Base-by-base conservation (phyloP, 2,797 vertebrate species). In the Acanthis flammea region DNA sequence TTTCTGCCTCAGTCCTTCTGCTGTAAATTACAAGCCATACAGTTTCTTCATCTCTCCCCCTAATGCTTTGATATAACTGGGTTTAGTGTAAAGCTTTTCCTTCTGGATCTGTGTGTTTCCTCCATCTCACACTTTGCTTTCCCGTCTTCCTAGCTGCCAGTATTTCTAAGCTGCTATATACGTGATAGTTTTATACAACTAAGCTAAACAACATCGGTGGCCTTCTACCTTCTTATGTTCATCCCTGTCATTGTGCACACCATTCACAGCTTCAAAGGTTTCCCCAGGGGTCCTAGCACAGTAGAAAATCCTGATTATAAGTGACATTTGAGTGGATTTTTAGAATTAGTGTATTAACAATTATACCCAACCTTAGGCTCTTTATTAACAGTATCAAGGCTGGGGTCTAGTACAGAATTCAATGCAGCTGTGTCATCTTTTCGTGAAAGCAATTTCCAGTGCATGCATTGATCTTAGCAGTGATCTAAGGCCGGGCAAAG, bases 311-410 rank as follows among this genome's bases (percentile, higher is more conserved):
- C 97, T 98, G 97, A 98, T 98, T 97, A 97, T 98, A 98, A 98
- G 97, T 98, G 98, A 98, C 97, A 97, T 98, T 97, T 97, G 98
- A 98, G 98, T 98, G 97, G 98, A 98, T 97, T 97, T 98, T 97
- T 98, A 97, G 97, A 98, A 98, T 98, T 98, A 98, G 98, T 98
- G 97, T 98, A 98, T 98, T 98, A 97, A 98, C 97, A 98, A 98
- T 98, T 98, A 98, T 97, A 97, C 97, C 96, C 96, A 98, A 97
- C 97, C 97, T 96, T 97, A 97, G 97, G 92, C 95, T 98, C 94
- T 98, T 98, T 98, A 98, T 98, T 98, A 98, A 97, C 96, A 97
- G 96, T 95, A 96, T 97, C 92, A 97, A 97, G 97, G 96, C 95
- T 96, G 94, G 81, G 78, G 78, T 92, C 94, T 91, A 96, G 89